Evolutionary conservation across 2,888 invertebrate species (phyloP).

Genomic region (Cactoblastis cactorum): DNA sequence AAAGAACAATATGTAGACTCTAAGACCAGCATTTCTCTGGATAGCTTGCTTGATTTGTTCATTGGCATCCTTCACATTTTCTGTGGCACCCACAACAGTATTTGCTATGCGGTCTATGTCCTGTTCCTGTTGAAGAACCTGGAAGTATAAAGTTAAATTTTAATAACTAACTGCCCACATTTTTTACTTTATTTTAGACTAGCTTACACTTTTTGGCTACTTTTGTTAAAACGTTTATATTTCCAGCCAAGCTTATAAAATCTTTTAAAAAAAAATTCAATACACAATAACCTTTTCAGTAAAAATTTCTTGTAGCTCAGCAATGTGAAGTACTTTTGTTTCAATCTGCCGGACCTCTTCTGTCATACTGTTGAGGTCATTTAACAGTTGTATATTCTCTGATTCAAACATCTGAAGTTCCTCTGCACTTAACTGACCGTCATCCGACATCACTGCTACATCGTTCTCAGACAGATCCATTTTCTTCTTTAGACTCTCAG

Average conservation of each 20-base stretch:
- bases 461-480: conserved; percentile 66
- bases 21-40: conserved; percentile 95
- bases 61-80: conserved; percentile 97
- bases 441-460: conserved; percentile 72
- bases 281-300: conserved; percentile 87
- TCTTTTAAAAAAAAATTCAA: no score
- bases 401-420: conserved; percentile 96
- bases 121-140: conserved; percentile 94
- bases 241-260: not conserved
- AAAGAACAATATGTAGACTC: conserved; percentile 97
- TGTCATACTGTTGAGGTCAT: conserved; percentile 91
- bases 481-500: conserved; percentile 46
- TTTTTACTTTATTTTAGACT: no score
- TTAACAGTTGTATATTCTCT: conserved; percentile 92
- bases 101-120: conserved; percentile 95
- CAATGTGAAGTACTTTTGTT: conserved; percentile 96
- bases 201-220: no score
- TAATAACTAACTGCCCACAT: no score
- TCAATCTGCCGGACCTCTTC: conserved; percentile 95
- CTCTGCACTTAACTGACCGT: conserved; percentile 87
- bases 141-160: conserved; percentile 31
- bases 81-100: conserved; percentile 93
- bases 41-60: conserved; percentile 98
- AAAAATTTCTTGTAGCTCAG: conserved; percentile 96
- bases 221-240: no score